These are phyloP conservation scores for Hoplostethus atlanticus DNA, from an alignment of 2,797 vertebrate genomes.

Conservation along the genomic window DNA sequence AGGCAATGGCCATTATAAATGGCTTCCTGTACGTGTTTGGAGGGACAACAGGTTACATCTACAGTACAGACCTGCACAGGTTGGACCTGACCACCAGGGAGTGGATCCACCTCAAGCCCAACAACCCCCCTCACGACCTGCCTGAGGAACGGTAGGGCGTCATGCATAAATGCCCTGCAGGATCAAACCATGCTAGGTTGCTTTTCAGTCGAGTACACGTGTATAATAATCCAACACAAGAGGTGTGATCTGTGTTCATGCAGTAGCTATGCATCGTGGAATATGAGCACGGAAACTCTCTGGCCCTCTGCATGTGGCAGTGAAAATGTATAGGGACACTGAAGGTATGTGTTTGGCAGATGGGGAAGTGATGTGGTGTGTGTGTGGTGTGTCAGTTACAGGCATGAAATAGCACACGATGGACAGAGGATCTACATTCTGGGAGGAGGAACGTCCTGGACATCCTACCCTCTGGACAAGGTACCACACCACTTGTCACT, in stretches of 20 bases:
- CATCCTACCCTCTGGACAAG: constrained; percentile 97
- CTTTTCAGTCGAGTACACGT: background rate
- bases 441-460: constrained; percentile 98
- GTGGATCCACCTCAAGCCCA: constrained; percentile 97
- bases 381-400: constrained; percentile 86
- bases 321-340: background rate
- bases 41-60: constrained; percentile 97
- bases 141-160: constrained; percentile 92
- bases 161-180: background rate
- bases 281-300: background rate
- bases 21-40: constrained; percentile 97
- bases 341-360: background rate
- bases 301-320: background rate
- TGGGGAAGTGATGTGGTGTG: background rate
- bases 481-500: constrained; percentile 70
- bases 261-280: background rate
- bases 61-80: constrained; percentile 97
- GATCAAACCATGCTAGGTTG: background rate
- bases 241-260: background rate
- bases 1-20: constrained; percentile 94
- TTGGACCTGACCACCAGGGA: constrained; percentile 96
- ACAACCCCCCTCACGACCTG: constrained; percentile 94
- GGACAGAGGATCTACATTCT: constrained; percentile 96
- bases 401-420: constrained; percentile 98
- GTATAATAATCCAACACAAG: background rate